Conservation (phyloP, 1,140 invertebrate species). For the Cryptotermes secundus region DNA sequence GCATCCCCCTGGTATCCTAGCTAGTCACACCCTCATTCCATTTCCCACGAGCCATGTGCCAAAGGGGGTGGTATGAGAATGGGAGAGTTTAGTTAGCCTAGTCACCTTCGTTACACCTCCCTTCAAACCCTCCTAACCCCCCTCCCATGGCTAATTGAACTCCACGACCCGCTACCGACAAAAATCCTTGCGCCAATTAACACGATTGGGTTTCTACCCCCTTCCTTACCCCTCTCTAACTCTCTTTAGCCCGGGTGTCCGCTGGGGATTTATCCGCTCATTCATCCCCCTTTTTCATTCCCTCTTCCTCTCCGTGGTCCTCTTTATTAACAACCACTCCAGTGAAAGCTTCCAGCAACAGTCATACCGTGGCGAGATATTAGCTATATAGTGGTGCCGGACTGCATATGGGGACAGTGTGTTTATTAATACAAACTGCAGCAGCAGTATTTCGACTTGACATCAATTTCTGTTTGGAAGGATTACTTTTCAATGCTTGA, state of each 20-base stretch:
- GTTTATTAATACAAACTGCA: background rate
- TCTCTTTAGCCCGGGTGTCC: conserved; percentile 30
- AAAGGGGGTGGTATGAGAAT: background rate
- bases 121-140: background rate
- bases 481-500: background rate
- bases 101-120: conserved; percentile 17
- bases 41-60: background rate
- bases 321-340: conserved; percentile 27
- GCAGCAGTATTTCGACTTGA: background rate
- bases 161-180: conserved; percentile 35
- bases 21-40: background rate
- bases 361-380: background rate
- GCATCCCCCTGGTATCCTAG: background rate
- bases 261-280: background rate
- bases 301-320: conserved; percentile 37
- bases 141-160: conserved; percentile 35
- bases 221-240: conserved; percentile 35
- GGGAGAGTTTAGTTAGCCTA: background rate
- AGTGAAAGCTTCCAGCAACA: background rate
- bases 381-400: background rate
- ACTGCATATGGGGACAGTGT: background rate
- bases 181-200: conserved; percentile 40
- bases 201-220: conserved; percentile 38
- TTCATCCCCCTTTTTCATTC: conserved; percentile 22
- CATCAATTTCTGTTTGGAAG: background rate